Conservation (phyloP, 2,888 invertebrate species). For the Geotrupes spiniger region DNA sequence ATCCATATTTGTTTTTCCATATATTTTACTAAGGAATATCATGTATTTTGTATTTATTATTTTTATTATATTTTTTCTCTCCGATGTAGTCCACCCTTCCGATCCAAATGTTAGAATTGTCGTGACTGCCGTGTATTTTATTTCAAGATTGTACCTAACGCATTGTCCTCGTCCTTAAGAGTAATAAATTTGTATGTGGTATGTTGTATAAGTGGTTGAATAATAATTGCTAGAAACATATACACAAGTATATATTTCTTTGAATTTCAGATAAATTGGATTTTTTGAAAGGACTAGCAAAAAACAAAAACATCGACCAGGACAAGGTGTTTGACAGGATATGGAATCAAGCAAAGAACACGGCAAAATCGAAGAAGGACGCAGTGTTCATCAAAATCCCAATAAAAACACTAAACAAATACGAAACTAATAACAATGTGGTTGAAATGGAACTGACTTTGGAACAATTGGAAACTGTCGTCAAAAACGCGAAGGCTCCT, state of each 20-base stretch:
- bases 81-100: no score
- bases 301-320: conserved; percentile 41
- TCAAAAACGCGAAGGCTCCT: conserved; percentile 21
- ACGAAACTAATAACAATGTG: conserved; percentile 28
- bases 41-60: no score
- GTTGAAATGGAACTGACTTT: conserved; percentile 41
- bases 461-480: conserved; percentile 39
- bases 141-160: no score
- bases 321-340: conserved; percentile 42
- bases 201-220: neutral
- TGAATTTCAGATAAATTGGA: conserved; percentile 39
- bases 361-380: conserved; percentile 42
- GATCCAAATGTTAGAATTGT: no score
- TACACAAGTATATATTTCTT: neutral
- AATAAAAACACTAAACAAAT: conserved; percentile 28
- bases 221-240: neutral
- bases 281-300: conserved; percentile 40
- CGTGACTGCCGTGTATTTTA: no score
- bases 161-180: no score
- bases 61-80: no score
- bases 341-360: conserved; percentile 42
- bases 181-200: no score
- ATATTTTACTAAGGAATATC: no score
- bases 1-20: no score
- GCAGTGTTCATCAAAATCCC: conserved; percentile 46